Evolutionary conservation across 2,888 invertebrate species (phyloP), one percentile per base, ranked within the genome.

Genomic region (Conus canariensis): DNA sequence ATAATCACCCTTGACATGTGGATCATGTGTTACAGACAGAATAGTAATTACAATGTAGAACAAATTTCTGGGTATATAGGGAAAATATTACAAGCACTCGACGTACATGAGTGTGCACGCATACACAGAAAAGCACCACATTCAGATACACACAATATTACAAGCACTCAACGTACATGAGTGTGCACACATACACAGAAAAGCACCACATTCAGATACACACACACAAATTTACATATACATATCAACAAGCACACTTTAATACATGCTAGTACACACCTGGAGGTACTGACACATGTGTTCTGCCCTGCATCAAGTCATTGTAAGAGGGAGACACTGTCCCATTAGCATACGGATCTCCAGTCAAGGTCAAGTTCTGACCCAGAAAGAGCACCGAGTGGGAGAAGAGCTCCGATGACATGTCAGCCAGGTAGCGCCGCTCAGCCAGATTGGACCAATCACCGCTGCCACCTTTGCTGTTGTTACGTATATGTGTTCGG

Each of bases 291-390:
- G 93, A 91, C 14, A 95, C 95, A 74, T 95, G 93, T 85, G 94
- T 95, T 87, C 92, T 95, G 82, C 95, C 95, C 90, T 95, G 94
- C 30, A 95, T 93, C n/a, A 95, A 94, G 90, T 94, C 95, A 82
- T 94, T 94, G 91, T 93, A 94, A 58, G 92, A 16, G 0, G 82
- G 60, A 16, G 67, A 64, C 77, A 80, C 12, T 16, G 64, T 83
- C 45, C 89, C 85, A 22, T 89, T 89, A n/a, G 74, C 67, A 74
- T 85, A 82, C 30, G 88, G 30, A 45, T 89, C 90, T 19, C 88
- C 16, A n/a, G 67, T 85, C 64, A 91, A 74, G 60, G 85, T 88
- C 74, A 94, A 91, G 90, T 94, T 94, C 83, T 94, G 94, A 59
- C 95, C 94, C 30, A 95, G 92, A 85, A 95, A 94, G 90, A 94